phyloP scores from a whole-genome alignment of 2,888 invertebrate genomes.

The Drepana falcataria region DNA sequence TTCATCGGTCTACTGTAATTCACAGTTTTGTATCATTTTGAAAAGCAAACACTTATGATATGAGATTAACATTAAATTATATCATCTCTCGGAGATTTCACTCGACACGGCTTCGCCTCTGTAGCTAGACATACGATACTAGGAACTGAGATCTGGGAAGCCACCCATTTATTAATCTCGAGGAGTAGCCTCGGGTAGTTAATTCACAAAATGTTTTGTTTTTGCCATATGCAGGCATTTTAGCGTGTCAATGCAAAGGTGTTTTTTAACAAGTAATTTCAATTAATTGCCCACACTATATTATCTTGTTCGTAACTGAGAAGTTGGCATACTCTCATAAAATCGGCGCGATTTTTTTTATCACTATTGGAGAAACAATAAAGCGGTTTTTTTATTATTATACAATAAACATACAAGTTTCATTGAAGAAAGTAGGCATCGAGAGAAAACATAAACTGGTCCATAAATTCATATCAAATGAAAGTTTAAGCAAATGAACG shows the following conservation, averaged over 20 bases:
- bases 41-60: conserved; percentile 56
- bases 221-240: not conserved
- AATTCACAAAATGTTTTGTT: not conserved
- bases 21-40: conserved; percentile 68
- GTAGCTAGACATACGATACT: no score
- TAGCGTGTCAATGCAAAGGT: not conserved
- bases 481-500: conserved; percentile 69
- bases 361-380: no score
- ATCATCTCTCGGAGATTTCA: conserved; percentile 40
- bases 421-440: conserved; percentile 25
- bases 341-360: no score
- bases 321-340: no score
- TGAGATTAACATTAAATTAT: conserved; percentile 55
- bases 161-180: no score
- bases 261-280: not conserved
- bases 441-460: conserved; percentile 48
- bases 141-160: not conserved
- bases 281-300: not conserved
- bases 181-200: not conserved
- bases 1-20: conserved; percentile 66
- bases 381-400: no score
- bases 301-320: no score
- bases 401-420: conserved; percentile 7
- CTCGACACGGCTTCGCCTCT: conserved; percentile 1
- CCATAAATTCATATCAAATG: conserved; percentile 65